Evolutionary conservation across 2,888 invertebrate genomes (phyloP).

Genomic region (Folsomia candida): DNA sequence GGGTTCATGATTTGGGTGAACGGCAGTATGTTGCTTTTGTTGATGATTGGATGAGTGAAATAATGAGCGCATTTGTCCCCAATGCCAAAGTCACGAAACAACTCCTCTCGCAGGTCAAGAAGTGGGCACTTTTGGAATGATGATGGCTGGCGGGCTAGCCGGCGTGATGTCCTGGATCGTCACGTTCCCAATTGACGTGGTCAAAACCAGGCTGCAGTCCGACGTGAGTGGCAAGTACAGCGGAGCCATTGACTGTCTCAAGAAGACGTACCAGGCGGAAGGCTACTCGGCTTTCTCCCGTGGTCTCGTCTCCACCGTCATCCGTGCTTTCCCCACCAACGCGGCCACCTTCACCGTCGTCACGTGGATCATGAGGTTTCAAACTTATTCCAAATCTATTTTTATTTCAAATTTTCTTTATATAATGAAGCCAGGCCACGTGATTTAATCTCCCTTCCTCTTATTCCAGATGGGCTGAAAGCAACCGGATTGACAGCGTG

Average conservation of each 20-base stretch:
- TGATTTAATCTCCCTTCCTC: not conserved
- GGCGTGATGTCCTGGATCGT: constrained; percentile 82
- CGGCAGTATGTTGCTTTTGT: not conserved
- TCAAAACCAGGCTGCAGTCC: constrained; percentile 83
- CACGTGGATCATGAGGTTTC: constrained; percentile 67
- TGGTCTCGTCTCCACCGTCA: constrained; percentile 73
- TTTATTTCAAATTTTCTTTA: not conserved
- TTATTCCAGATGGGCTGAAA: constrained; percentile 32
- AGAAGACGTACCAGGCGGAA: constrained; percentile 66
- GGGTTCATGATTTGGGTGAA: not conserved
- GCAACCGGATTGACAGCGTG: constrained; percentile 18
- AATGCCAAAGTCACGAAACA: not conserved
- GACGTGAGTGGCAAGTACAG: constrained; percentile 64
- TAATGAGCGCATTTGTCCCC: not conserved
- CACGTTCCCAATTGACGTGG: constrained; percentile 83
- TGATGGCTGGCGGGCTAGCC: constrained; percentile 80
- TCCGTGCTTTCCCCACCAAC: constrained; percentile 89
- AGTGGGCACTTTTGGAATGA: constrained; percentile 65
- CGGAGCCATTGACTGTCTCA: constrained; percentile 71
- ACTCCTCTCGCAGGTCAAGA: constrained; percentile 51
- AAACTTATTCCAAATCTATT: not conserved
- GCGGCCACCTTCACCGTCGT: constrained; percentile 89
- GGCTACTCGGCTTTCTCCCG: constrained; percentile 71
- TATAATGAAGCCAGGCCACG: not conserved
- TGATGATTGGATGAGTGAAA: not conserved